A percentile compares a stretch with the other conserved stretches of the same genome.
Conservation (phyloP, 1,140 invertebrate genomes). For the Hermetia illucens region DNA sequence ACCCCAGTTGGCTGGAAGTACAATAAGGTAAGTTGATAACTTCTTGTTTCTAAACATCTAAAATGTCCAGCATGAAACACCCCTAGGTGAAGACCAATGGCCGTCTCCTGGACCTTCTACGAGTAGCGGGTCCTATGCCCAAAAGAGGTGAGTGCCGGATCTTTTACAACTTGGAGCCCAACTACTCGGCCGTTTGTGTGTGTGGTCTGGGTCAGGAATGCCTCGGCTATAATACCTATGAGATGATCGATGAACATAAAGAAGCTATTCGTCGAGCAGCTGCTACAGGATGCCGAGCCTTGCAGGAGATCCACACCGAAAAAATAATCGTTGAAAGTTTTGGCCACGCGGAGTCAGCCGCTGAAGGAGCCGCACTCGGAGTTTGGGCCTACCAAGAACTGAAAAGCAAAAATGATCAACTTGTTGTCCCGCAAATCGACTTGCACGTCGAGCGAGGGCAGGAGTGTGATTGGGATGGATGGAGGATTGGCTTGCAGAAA, state of each 20-base stretch:
- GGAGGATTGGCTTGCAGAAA: slow-evolving; percentile 55
- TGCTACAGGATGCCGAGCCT: slow-evolving; percentile 38
- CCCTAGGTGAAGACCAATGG: slow-evolving; percentile 6
- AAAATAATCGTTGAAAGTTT: slow-evolving; percentile 54
- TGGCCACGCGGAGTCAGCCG: slow-evolving; percentile 56
- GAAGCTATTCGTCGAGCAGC: slow-evolving; percentile 56
- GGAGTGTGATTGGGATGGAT: slow-evolving; percentile 39
- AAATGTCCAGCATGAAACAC: not conserved
- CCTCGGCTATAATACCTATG: slow-evolving; percentile 44
- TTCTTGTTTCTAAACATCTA: slow-evolving; percentile 4
- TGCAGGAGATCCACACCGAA: slow-evolving; percentile 36
- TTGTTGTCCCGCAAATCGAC: slow-evolving; percentile 21
- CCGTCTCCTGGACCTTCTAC: slow-evolving; percentile 21
- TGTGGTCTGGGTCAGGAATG: slow-evolving; percentile 53
- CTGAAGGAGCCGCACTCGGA: slow-evolving; percentile 52
- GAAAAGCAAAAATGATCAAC: slow-evolving; percentile 16
- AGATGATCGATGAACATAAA: slow-evolving; percentile 45
- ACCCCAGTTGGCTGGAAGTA: slow-evolving; percentile 19
- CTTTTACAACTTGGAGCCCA: slow-evolving; percentile 28
- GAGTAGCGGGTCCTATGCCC: slow-evolving; percentile 28
- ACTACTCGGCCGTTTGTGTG: slow-evolving; percentile 49
- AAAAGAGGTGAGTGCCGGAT: slow-evolving; percentile 23
- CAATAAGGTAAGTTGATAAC: slow-evolving; percentile 15
- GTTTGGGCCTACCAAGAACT: slow-evolving; percentile 30
- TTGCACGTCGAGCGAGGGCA: slow-evolving; percentile 28